Percentiles rank a stretch among this genome's conserved stretches.
Conservation (phyloP, 2,888 invertebrate genomes). For the Physocephala rufipes region DNA sequence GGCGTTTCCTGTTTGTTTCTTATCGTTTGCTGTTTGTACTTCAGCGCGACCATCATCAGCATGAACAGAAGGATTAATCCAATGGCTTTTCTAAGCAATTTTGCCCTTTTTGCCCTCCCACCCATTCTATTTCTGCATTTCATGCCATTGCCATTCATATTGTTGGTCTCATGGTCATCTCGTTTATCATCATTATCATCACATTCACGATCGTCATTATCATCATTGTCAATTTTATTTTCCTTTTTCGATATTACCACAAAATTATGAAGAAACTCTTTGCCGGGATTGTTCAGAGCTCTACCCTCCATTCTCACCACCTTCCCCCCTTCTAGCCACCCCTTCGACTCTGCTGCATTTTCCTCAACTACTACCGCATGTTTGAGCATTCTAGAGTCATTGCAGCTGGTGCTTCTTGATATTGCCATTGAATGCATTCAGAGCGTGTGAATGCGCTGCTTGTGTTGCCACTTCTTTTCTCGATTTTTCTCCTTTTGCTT, state of each 20-base stretch:
- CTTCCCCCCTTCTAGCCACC: too few species aligned
- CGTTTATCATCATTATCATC: too few species aligned
- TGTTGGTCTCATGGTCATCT: too few species aligned
- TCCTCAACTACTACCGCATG: constrained; percentile 8
- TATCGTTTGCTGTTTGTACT: constrained; percentile 12
- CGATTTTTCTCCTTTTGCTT: background rate
- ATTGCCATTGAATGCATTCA: constrained; percentile 6
- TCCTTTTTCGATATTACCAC: too few species aligned
- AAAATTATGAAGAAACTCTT: too few species aligned
- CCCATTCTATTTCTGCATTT: background rate
- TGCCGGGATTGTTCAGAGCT: background rate
- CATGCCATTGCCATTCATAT: background rate
- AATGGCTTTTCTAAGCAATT: background rate
- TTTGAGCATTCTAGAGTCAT: constrained; percentile 26
- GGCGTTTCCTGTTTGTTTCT: background rate
- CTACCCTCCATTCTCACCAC: background rate
- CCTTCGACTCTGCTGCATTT: too few species aligned
- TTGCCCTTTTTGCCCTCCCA: background rate
- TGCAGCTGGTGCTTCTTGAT: constrained; percentile 9
- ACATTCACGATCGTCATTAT: too few species aligned
- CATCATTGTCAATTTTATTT: too few species aligned
- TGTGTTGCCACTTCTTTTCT: background rate
- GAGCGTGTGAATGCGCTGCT: constrained; percentile 5
- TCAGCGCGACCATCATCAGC: background rate
- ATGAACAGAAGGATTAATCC: background rate